Evolutionary conservation across 2,797 vertebrate genomes (phyloP), one percentile per base, ranked within the genome.

Genomic region (Notolepis coatsorum): DNA sequence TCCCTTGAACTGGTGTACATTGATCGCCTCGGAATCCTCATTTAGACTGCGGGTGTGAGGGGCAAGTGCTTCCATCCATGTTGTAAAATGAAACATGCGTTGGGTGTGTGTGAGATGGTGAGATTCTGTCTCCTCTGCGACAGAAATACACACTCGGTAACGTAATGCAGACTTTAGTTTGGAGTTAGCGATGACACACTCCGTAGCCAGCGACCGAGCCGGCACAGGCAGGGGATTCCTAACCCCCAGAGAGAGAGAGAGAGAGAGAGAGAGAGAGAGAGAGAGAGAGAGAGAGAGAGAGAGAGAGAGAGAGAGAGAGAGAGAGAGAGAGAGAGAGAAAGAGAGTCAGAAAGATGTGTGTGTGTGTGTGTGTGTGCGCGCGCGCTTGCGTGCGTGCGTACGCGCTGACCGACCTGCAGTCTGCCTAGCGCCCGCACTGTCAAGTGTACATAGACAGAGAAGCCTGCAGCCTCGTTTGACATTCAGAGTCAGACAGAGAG

Each of bases 151-250:
- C 82, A 71, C 77, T 66, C 63, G 70, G 73, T 82, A 86, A 88
- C 88, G 91, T 87, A 86, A 88, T 89, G 80, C 84, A 64, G 71
- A 68, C 65, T 75, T 20, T 76, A 80, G 61, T 75, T 20, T 76
- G 82, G 61, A 79, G 80, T 71, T 65, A 72, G 76, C 53, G 82
- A 77, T 84, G 76, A 79, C 81, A 84, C 77, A 77, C 75, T 77
- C 78, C 68, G 52, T 52, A 61, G 76, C 62, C 73, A 57, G 77
- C 57, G 73, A 69, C 59, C 62, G 75, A 82, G 58, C 73, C 77
- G 77, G 79, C 77, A 79, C 81, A 64, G 61, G 53, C 77, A 79
- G 81, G 89, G 85, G 67, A 84, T 85, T 82, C 88, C 89, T 86
- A 77, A 79, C 62, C 66, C 77, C n/a, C 39, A 24, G 66, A 57